Conservation (phyloP, 2,113 vertebrate genomes). For the Noturus placidus region DNA sequence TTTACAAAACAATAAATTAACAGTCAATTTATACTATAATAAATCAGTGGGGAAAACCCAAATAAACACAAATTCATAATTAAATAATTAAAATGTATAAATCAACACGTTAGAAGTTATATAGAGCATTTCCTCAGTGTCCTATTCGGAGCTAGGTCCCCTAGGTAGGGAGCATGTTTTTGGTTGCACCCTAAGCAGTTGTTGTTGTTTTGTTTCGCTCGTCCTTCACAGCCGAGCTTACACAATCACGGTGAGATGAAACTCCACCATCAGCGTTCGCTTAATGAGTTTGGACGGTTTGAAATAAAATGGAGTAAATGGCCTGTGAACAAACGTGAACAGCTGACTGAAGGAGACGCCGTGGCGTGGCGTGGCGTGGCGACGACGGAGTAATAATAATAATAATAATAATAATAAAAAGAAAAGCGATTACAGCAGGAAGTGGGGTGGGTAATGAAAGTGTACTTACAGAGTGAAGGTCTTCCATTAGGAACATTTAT, state of each 20-base stretch:
- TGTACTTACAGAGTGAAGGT: conserved; percentile 28
- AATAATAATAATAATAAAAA: conserved; percentile 9
- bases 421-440: conserved; percentile 7
- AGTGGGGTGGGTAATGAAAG: conserved; percentile 23
- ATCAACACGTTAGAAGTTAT: neutral
- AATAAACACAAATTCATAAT: no score
- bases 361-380: neutral
- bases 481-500: conserved; percentile 30
- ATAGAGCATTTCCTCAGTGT: neutral
- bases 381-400: neutral
- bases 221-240: conserved; percentile 8
- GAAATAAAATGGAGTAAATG: conserved; percentile 8
- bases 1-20: neutral
- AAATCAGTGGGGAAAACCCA: neutral
- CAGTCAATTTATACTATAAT: neutral
- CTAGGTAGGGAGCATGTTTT: neutral
- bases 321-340: neutral
- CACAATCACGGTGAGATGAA: neutral
- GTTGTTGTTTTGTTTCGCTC: no score
- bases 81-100: neutral
- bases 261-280: neutral
- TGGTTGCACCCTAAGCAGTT: no score
- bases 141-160: neutral
- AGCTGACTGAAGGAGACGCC: neutral
- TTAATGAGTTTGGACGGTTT: neutral